phyloP scores from a whole-genome alignment of 1,140 invertebrate species.

The Melanaphis sacchari region DNA sequence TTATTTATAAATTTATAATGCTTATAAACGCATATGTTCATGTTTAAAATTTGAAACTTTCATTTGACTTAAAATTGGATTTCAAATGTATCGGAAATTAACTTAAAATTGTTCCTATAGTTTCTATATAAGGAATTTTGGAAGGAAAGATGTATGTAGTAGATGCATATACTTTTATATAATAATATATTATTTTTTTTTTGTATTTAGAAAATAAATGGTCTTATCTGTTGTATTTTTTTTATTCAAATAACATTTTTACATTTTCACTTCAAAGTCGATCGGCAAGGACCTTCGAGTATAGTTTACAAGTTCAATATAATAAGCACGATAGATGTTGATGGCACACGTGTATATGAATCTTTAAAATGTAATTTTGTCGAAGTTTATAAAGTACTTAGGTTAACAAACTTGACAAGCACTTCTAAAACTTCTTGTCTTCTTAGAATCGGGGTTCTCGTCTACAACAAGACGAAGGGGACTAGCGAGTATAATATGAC shows the following conservation, averaged over 20 bases:
- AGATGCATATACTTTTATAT: background rate
- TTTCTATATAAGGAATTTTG: background rate
- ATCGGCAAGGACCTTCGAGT: background rate
- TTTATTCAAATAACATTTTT: background rate
- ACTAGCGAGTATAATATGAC: background rate
- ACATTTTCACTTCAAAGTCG: background rate
- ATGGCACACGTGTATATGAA: background rate
- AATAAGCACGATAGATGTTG: background rate
- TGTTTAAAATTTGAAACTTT: background rate
- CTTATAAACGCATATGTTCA: background rate
- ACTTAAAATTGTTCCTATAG: background rate
- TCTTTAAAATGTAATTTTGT: conserved; percentile 28
- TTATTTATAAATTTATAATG: too few species aligned
- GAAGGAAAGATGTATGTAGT: background rate
- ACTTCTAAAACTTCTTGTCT: conserved; percentile 5
- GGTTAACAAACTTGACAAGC: background rate
- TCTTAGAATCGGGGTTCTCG: background rate
- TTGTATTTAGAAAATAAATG: background rate
- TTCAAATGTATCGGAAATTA: background rate
- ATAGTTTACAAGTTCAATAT: conserved; percentile 20
- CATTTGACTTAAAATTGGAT: background rate
- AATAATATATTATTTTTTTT: background rate
- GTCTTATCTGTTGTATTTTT: background rate
- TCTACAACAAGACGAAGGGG: background rate
- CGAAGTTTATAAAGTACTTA: conserved; percentile 32